phyloP scores from a whole-genome alignment of 2,797 vertebrate genomes.

The Spea hammondii region DNA sequence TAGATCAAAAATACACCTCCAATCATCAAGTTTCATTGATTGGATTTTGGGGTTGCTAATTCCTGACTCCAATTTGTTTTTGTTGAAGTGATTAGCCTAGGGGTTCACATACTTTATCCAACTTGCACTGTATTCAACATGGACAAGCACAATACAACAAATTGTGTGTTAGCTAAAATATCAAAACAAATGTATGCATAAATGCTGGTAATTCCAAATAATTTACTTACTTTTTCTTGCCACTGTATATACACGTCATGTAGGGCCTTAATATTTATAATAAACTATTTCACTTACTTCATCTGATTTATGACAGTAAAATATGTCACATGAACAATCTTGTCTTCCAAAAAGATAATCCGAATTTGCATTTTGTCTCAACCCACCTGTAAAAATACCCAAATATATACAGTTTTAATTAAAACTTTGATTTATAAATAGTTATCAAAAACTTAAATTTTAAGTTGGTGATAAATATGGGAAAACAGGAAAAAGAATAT shows the following conservation, averaged over 20 bases:
- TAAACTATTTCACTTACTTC: slow-evolving; percentile 22
- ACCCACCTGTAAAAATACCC: slow-evolving; percentile 39
- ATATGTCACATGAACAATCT: slow-evolving; percentile 15
- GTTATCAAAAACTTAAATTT: too few species aligned
- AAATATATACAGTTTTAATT: not conserved
- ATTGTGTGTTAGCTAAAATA: not conserved
- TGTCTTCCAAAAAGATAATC: slow-evolving; percentile 36
- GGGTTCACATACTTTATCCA: not conserved
- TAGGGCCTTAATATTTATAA: not conserved
- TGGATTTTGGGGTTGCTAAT: too few species aligned
- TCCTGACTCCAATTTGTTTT: too few species aligned
- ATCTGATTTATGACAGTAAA: slow-evolving; percentile 11
- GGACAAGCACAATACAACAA: not conserved
- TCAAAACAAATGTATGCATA: not conserved
- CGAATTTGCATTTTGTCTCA: slow-evolving; percentile 34
- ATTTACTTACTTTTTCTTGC: too few species aligned
- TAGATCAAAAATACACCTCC: too few species aligned
- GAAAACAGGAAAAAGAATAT: too few species aligned
- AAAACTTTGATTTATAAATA: not conserved
- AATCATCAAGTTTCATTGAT: too few species aligned
- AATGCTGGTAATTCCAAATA: not conserved
- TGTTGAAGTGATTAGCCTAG: too few species aligned
- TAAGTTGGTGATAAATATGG: too few species aligned
- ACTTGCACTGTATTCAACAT: too few species aligned
- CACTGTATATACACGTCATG: too few species aligned